Conservation (phyloP, 2,113 vertebrate genomes). For the Bufo bufo region DNA sequence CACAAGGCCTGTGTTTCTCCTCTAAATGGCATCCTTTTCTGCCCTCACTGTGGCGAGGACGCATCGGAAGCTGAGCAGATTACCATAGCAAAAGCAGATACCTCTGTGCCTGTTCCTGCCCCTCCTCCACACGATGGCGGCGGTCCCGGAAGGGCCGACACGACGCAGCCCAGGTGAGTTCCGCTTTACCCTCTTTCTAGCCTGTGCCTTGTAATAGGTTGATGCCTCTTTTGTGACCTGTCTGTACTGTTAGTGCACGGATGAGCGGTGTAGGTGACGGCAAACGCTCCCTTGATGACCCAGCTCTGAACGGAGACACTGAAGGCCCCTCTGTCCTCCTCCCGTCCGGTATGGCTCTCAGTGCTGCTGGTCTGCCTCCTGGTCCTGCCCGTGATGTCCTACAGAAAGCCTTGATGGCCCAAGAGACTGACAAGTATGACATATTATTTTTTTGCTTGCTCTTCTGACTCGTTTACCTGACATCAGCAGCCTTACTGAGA, state of each 20-base stretch:
- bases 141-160: conserved; percentile 69
- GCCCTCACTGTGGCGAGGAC: conserved; percentile 90
- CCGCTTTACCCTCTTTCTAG: conserved; percentile 27
- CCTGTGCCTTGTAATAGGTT: background rate
- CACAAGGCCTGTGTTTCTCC: conserved; percentile 89
- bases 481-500: background rate
- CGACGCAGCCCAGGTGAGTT: conserved; percentile 79
- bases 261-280: conserved; percentile 82
- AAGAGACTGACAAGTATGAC: conserved; percentile 82
- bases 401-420: conserved; percentile 85
- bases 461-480: background rate
- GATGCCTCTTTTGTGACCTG: background rate
- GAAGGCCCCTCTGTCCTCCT: conserved; percentile 83
- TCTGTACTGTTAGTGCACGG: conserved; percentile 71
- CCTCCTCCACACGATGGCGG: conserved; percentile 63
- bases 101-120: conserved; percentile 63
- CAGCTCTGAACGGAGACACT: conserved; percentile 78
- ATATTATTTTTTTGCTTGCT: background rate
- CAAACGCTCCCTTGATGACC: conserved; percentile 63
- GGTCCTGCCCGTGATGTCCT: conserved; percentile 83
- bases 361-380: conserved; percentile 79
- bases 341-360: conserved; percentile 80
- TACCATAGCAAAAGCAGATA: conserved; percentile 76
- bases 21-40: conserved; percentile 87
- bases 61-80: conserved; percentile 89